Conservation (phyloP, 2,888 invertebrate species). For the Barypeithes pellucidus region DNA sequence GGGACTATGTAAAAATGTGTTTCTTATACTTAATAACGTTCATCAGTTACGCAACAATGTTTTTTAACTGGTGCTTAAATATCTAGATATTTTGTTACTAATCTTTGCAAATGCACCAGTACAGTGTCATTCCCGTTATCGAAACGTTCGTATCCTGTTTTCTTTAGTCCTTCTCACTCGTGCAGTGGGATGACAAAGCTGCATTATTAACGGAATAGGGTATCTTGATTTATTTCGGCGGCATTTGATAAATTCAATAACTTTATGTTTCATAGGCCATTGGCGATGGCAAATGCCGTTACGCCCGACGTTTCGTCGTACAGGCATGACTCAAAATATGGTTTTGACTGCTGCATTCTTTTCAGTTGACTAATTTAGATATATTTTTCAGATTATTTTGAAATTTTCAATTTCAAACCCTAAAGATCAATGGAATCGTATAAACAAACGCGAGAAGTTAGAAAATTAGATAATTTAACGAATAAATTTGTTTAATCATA, state of each 20-base stretch:
- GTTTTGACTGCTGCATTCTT: conserved; percentile 3
- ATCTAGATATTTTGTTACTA: no score
- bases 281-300: conserved; percentile 48
- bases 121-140: neutral
- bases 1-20: no score
- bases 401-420: no score
- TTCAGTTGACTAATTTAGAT: conserved; percentile 3
- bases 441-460: neutral
- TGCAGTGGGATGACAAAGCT: neutral
- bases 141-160: neutral
- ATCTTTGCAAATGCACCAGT: neutral
- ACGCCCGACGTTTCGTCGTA: neutral
- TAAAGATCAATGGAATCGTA: no score
- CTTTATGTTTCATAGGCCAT: conserved; percentile 58
- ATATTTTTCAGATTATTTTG: neutral
- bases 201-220: conserved; percentile 39
- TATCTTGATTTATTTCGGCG: conserved; percentile 58
- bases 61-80: no score
- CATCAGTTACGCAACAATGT: no score
- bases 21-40: no score
- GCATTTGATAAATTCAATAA: conserved; percentile 55
- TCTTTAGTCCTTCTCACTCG: neutral
- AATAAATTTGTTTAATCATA: conserved; percentile 9
- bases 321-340: conserved; percentile 5
- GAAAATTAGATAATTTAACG: neutral